A percentile compares a stretch with the other conserved stretches of the same genome.
phyloP scores from a whole-genome alignment of 2,797 vertebrate species.

The Coluber constrictor region DNA sequence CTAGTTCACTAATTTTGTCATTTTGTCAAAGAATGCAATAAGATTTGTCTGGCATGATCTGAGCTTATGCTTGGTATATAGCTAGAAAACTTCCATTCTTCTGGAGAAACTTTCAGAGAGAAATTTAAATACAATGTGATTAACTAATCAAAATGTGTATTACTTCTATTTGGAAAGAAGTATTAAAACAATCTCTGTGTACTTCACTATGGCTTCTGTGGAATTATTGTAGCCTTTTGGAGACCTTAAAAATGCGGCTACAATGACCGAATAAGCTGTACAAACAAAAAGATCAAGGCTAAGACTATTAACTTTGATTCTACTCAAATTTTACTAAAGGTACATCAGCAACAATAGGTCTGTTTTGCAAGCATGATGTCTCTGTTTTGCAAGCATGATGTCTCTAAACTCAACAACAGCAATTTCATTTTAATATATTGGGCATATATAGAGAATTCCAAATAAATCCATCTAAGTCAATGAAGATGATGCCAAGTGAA shows the following conservation, averaged over 20 bases:
- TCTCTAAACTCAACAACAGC: slow-evolving; percentile 73
- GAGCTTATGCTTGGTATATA: background rate
- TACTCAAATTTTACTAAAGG: slow-evolving; percentile 71
- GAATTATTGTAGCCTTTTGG: too few species aligned
- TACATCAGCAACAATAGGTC: slow-evolving; percentile 69
- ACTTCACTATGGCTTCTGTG: background rate
- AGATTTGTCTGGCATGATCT: too few species aligned
- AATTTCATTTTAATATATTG: slow-evolving; percentile 74
- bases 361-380: slow-evolving; percentile 67
- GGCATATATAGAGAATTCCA: slow-evolving; percentile 67
- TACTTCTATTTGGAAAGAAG: slow-evolving; percentile 35
- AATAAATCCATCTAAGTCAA: slow-evolving; percentile 62
- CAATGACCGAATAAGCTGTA: background rate
- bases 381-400: too few species aligned
- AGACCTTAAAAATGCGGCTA: background rate
- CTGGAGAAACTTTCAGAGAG: background rate
- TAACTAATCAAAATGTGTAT: slow-evolving; percentile 20
- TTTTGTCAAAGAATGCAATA: too few species aligned
- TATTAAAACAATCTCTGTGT: slow-evolving; percentile 32
- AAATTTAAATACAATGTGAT: background rate
- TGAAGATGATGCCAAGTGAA: slow-evolving; percentile 56
- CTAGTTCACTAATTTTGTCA: too few species aligned
- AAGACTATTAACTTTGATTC: slow-evolving; percentile 66
- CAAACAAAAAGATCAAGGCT: background rate
- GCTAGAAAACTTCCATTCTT: background rate